Base-by-base conservation (phyloP, 2,888 invertebrate species). In the Calameuta idolon region DNA sequence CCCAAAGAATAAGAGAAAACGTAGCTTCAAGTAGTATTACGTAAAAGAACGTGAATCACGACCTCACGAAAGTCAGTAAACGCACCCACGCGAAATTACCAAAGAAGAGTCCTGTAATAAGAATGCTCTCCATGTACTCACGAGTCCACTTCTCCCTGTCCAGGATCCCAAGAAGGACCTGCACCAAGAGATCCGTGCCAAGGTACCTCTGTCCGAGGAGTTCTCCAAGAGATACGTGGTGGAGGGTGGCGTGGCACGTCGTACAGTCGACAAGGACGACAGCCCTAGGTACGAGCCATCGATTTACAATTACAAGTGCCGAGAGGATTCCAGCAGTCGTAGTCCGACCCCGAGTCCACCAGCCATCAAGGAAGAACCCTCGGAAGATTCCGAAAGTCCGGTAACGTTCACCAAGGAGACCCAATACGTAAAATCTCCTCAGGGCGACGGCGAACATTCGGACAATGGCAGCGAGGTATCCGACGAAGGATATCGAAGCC, bases 381-480 rank as follows among this genome's bases (percentile, higher is more conserved):
- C 76, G 12, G 73, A 78, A 69, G 40, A 74, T 40, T 12, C 55
- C 35, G 75, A 79, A n/a, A 55, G 55, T 55, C 77, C 85, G 83
- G 69, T 87, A 86, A 79, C 85, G 83, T 89, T 89, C 76, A 82
- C 79, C 74, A 89, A 89, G 79, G 90, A 91, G 74, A 83, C 83
- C 69, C 85, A 85, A 75, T 88, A 88, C 79, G 80, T 85, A 23
- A 89, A 89, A 80, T 87, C 88, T 5, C 87, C 87, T 4, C 89
- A 89, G 74, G 89, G 83, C 76, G 90, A 91, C 76, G 89, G 89
- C 69, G 91, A 90, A 73, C 90, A 90, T 78, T 90, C 96, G 77
- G 96, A 96, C 89, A 96, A 96, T 84, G 96, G 96, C 12, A 96
- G 96, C 79, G 96, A 97, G 90, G 96, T 96, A 34, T 96, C 96